Conservation (phyloP, 2,888 invertebrate genomes). For the Osmoderma eremita region DNA sequence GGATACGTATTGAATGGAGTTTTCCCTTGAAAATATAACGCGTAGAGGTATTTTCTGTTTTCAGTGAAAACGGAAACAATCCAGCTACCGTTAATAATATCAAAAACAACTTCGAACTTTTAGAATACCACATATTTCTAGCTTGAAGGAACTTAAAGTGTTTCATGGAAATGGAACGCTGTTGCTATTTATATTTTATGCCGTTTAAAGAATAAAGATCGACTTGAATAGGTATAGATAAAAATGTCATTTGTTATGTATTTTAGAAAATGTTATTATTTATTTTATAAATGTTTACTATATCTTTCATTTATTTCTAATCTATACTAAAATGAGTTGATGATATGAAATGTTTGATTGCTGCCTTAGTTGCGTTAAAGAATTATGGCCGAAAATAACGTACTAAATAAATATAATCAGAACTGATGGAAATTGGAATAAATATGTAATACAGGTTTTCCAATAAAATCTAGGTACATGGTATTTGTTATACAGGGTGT, state of each 20-base stretch:
- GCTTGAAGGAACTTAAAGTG: not conserved
- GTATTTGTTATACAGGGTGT: too few relatives aligned
- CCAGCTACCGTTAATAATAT: slow-evolving; percentile 17
- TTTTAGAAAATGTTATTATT: not conserved
- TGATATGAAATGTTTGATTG: too few relatives aligned
- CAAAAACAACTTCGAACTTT: slow-evolving; percentile 12
- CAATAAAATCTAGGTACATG: too few relatives aligned
- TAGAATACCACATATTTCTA: slow-evolving; percentile 7
- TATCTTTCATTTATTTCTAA: not conserved
- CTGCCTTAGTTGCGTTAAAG: too few relatives aligned
- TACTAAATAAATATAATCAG: too few relatives aligned
- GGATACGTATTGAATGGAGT: slow-evolving; percentile 1
- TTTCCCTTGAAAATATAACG: slow-evolving; percentile 6
- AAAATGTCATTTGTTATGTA: not conserved
- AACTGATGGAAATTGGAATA: too few relatives aligned
- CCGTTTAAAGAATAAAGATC: not conserved
- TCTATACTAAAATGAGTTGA: too few relatives aligned
- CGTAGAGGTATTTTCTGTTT: not conserved
- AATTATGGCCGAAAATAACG: too few relatives aligned
- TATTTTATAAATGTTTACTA: not conserved
- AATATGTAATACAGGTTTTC: too few relatives aligned
- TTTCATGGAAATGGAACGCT: not conserved
- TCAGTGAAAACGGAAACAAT: slow-evolving; percentile 21
- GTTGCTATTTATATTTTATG: not conserved
- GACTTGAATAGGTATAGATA: not conserved